Evolutionary conservation across 1,140 invertebrate genomes (phyloP).

Genomic region (Neotoxoptera formosana): DNA sequence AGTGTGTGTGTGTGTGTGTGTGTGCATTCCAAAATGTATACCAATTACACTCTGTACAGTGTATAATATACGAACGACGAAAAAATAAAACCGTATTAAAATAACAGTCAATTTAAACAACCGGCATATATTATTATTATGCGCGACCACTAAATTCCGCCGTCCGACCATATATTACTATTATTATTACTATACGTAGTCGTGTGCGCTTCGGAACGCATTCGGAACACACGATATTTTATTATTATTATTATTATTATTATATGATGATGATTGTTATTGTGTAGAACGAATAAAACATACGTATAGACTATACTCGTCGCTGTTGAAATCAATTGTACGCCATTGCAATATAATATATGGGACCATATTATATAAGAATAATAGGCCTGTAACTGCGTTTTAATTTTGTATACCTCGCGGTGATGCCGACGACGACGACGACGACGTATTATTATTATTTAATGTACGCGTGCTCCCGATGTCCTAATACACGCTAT

Average conservation of each 20-base stretch:
- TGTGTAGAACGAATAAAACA: constrained; percentile 15
- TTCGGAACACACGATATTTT: neutral
- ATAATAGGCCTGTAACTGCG: neutral
- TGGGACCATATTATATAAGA: neutral
- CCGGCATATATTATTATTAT: neutral
- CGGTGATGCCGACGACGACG: neutral
- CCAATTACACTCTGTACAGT: neutral
- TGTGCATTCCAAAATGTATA: constrained; percentile 26
- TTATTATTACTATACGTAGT: neutral
- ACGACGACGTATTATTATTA: neutral
- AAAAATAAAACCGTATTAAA: constrained; percentile 10
- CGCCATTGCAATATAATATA: neutral
- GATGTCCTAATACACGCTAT: too few species aligned
- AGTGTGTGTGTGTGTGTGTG: neutral
- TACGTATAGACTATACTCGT: too few species aligned
- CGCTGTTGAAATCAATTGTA: neutral
- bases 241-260: too few species aligned
- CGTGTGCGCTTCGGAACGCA: neutral
- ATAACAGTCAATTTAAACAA: constrained; percentile 7
- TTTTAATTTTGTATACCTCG: neutral
- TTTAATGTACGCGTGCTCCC: neutral
- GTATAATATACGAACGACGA: neutral
- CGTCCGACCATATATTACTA: neutral
- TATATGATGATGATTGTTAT: too few species aligned
- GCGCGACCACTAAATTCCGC: neutral